Evolutionary conservation across 2,888 invertebrate genomes (phyloP).

Genomic region (Drosophila algonquin): DNA sequence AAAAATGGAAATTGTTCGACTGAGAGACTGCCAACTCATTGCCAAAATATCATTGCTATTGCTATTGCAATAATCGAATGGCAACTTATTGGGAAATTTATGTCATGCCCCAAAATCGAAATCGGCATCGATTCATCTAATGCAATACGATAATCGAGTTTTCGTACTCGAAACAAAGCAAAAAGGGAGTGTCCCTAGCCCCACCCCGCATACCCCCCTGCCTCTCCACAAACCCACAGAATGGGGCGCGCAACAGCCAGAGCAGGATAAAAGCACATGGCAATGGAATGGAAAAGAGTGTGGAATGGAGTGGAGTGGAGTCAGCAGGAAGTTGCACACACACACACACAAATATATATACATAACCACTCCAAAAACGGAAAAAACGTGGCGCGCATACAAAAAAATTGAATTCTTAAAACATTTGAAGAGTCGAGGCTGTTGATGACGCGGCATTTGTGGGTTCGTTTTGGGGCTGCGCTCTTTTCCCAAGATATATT

Average conservation of each 20-base stretch:
- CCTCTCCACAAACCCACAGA: slow-evolving; percentile 3
- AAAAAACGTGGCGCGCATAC: slow-evolving; percentile 73
- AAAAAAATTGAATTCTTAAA: slow-evolving; percentile 38
- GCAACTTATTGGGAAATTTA: slow-evolving; percentile 4
- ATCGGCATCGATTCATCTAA: slow-evolving; percentile 25
- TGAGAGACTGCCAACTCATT: slow-evolving; percentile 1
- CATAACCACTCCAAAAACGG: neutral
- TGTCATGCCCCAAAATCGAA: slow-evolving; percentile 1
- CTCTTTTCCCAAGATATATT: slow-evolving; percentile 60
- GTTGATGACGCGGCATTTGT: slow-evolving; percentile 66
- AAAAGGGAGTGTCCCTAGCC: slow-evolving; percentile 55
- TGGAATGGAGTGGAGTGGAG: slow-evolving; percentile 15
- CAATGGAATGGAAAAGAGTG: slow-evolving; percentile 1
- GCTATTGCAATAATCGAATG: neutral
- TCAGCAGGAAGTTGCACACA: slow-evolving; percentile 67
- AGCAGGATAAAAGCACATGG: slow-evolving; percentile 62
- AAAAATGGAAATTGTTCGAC: slow-evolving; percentile 17
- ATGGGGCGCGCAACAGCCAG: slow-evolving; percentile 51
- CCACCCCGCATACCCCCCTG: slow-evolving; percentile 17
- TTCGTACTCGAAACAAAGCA: slow-evolving; percentile 41
- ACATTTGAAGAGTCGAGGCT: slow-evolving; percentile 31
- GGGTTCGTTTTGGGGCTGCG: slow-evolving; percentile 27
- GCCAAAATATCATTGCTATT: slow-evolving; percentile 7
- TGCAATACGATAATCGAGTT: slow-evolving; percentile 13
- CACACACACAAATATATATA: slow-evolving; percentile 37